Evolutionary conservation across 2,113 vertebrate species (phyloP).

Genomic region (Phalacrocorax carbo): DNA sequence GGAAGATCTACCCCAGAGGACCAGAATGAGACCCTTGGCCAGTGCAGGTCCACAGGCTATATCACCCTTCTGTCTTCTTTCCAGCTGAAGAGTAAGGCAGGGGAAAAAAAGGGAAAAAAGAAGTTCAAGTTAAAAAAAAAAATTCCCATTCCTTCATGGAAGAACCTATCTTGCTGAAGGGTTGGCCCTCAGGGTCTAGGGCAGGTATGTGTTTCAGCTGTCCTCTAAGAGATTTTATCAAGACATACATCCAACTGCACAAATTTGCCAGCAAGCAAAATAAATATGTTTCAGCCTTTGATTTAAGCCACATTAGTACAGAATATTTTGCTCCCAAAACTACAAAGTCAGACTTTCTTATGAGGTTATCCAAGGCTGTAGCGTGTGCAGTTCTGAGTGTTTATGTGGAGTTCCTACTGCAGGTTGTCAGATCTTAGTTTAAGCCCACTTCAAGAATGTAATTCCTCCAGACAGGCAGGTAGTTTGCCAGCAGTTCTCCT

Average conservation of each 20-base stretch:
- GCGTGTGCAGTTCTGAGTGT: neutral
- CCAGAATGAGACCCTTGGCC: neutral
- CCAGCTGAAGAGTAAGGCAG: neutral
- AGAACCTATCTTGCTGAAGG: neutral
- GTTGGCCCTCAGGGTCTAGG: neutral
- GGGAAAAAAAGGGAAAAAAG: neutral
- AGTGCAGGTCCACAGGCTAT: neutral
- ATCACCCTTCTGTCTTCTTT: neutral
- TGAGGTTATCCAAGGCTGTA: constrained; percentile 33
- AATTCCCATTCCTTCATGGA: neutral
- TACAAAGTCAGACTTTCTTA: constrained; percentile 32
- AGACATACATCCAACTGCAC: neutral
- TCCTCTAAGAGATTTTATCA: neutral
- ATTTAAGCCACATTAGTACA: constrained; percentile 43
- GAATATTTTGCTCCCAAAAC: neutral
- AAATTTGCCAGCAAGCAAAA: constrained; percentile 6
- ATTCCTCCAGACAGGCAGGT: neutral
- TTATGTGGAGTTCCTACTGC: neutral
- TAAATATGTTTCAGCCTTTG: constrained; percentile 17
- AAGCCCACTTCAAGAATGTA: constrained; percentile 39
- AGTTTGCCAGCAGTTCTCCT: constrained; percentile 1
- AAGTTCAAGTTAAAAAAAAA: neutral
- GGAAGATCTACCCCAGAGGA: neutral
- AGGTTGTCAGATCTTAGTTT: constrained; percentile 36
- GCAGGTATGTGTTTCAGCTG: neutral